Evolutionary conservation across 1,140 invertebrate genomes (phyloP), one percentile per base, ranked within the genome.

Genomic region (Drosophila triauraria): DNA sequence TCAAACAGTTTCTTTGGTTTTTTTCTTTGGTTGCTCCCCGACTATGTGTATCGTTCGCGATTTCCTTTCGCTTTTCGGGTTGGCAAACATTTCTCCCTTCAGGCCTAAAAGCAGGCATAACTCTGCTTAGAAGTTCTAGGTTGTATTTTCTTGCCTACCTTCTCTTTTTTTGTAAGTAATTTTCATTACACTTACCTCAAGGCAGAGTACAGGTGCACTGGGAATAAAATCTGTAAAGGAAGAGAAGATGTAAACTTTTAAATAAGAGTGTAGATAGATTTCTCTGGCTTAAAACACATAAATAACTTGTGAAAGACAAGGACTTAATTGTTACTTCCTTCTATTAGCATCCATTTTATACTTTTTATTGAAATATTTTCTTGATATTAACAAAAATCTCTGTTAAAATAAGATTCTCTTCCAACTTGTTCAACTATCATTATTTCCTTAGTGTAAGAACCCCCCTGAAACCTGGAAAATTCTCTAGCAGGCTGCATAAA

Each of bases 111-210:
- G 54, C 69, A 43, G 40, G 50, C 67, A 71, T 71, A 71, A 59
- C 54, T 84, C 80, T 63, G 84, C 80, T 87, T 88, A 87, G 84
- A 87, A 88, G 71, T 88, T 83, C 71, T 64, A 57, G 65, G 56
- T 64, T 71, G 64, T 56, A 35, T 71, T 71, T 70, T 40, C 35
- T 7, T 17, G 46, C n/a, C 2, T 40, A 40, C 15, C 47, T 27
- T 46, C 32, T 54, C 30, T 9, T 46, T 60, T 38, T 59, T 38
- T 32, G 20, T 44, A 72, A 60, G 80, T 88, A 87, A 87, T 88
- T 87, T 87, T 87, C 84, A 88, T 87, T 84, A 87, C 68, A 72
- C 48, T 75, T 51, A 75, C 57, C 60, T 62, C 17, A 47, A 38
- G 62, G 50, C 59, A 38, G 56, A 38, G 7, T 25, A n/a, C n/a